Base-by-base conservation (phyloP, 2,113 vertebrate genomes). In the Solea solea region DNA sequence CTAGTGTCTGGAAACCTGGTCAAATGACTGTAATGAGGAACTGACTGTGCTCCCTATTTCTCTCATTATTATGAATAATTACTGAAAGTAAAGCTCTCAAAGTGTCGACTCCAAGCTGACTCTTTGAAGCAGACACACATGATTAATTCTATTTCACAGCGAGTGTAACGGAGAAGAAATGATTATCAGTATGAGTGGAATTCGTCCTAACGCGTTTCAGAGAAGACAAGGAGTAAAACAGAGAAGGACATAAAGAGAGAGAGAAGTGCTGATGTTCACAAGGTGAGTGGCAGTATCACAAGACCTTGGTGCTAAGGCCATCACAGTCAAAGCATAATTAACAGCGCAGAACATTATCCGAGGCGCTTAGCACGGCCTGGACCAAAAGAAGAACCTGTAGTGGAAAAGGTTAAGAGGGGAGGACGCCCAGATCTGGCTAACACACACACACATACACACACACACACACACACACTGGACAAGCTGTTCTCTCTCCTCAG, bases 321-420 rank as follows among this genome's bases (percentile, higher is more conserved):
- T 59, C 48, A 0, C 25, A 70, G 68, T 9, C 48, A 45, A 49
- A 51, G 52, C 59, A 46, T 68, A 81, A 86, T 83, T 67, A 76
- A 87, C 81, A 85, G 82, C 78, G 74, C 72, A 81, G 76, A 79
- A 89, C 80, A 78, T 88, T 78, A 87, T 76, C 82, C 76, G 9
- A 42, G 52, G 76, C 3, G 76, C 81, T 88, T 82, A 88, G 84
- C 75, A 78, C 28, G 1, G 77, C 77, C 73, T 80, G 86, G 67
- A 64, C 80, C 65, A 46, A 78, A 53, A 77, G 80, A 64, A 61
- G 80, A 79, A 62, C 58, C 66, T 74, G 76, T 54, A 75, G 72
- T 88, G 88, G 88, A 89, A 92, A 92, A 92, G 86, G 88, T 88
- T 86, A 80, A 42, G 58, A 83, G 76, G 69, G 76, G 72, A 86